Conservation (phyloP, 1,140 invertebrate species). For the Penaeus chinensis region DNA sequence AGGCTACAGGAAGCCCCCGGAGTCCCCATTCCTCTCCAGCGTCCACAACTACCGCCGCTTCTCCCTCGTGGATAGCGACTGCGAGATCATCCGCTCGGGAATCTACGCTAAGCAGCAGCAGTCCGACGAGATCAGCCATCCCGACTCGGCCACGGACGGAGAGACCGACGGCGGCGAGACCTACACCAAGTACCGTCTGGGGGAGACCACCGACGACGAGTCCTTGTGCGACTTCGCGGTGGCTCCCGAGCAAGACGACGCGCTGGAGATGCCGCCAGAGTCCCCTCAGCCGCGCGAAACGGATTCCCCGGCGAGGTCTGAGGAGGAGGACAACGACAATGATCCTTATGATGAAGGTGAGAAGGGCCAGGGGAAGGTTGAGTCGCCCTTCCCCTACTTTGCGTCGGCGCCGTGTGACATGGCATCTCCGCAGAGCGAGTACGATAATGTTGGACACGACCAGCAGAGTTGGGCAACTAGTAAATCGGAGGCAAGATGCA, state of each 20-base stretch:
- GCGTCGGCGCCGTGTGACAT: background rate
- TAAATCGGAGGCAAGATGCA: background rate
- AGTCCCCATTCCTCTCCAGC: background rate
- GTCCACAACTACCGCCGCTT: conserved; percentile 56
- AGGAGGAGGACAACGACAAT: background rate
- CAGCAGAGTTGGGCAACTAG: conserved; percentile 27
- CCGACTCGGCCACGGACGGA: conserved; percentile 17
- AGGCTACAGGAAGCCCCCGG: conserved; percentile 25
- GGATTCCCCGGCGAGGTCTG: background rate
- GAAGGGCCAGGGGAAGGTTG: background rate
- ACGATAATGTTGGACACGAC: conserved; percentile 28
- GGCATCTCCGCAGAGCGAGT: conserved; percentile 39
- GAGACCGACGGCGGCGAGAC: conserved; percentile 22
- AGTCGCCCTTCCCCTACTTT: background rate
- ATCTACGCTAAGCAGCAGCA: background rate
- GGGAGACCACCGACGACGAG: conserved; percentile 35
- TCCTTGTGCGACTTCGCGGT: conserved; percentile 15
- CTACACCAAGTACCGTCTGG: conserved; percentile 43
- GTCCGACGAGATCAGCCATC: background rate
- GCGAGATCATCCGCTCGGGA: conserved; percentile 51
- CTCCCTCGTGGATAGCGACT: conserved; percentile 58
- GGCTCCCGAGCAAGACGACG: conserved; percentile 31
- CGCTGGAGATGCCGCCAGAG: background rate
- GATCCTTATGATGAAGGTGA: background rate
- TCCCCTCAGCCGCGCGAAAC: background rate